Percentiles rank a stretch among this genome's conserved stretches.
Conservation (phyloP, 2,797 vertebrate genomes). For the Gymnothorax javanicus region DNA sequence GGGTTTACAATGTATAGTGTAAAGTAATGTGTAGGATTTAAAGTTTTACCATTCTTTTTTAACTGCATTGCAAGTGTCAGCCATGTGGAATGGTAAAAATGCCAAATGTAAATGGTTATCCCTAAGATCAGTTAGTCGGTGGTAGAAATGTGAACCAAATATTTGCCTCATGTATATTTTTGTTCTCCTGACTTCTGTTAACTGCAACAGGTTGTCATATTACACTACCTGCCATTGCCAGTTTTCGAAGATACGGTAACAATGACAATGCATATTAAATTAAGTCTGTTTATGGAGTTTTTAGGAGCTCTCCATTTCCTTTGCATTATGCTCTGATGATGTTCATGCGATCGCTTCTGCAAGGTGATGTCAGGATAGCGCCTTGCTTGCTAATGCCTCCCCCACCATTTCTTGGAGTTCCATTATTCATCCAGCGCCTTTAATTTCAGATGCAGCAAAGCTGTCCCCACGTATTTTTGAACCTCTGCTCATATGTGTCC, state of each 20-base stretch:
- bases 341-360: not conserved
- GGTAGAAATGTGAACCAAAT: not conserved
- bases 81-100: not conserved
- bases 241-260: not conserved
- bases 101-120: not conserved
- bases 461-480: constrained; percentile 5
- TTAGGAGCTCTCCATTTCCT: not conserved
- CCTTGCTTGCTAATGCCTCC: constrained; percentile 30
- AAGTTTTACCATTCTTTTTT: not conserved
- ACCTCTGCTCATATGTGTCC: constrained; percentile 31
- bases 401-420: not conserved
- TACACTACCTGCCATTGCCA: no score
- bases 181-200: not conserved
- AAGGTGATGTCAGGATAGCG: not conserved
- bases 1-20: no score
- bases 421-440: constrained; percentile 11
- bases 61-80: not conserved
- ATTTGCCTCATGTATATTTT: not conserved
- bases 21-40: not conserved
- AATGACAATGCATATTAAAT: not conserved
- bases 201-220: not conserved
- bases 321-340: not conserved
- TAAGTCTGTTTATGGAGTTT: no score
- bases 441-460: constrained; percentile 24
- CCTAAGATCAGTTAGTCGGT: not conserved